Evolutionary conservation across 2,113 vertebrate genomes (phyloP).

Genomic region (Spilogale gracilis): DNA sequence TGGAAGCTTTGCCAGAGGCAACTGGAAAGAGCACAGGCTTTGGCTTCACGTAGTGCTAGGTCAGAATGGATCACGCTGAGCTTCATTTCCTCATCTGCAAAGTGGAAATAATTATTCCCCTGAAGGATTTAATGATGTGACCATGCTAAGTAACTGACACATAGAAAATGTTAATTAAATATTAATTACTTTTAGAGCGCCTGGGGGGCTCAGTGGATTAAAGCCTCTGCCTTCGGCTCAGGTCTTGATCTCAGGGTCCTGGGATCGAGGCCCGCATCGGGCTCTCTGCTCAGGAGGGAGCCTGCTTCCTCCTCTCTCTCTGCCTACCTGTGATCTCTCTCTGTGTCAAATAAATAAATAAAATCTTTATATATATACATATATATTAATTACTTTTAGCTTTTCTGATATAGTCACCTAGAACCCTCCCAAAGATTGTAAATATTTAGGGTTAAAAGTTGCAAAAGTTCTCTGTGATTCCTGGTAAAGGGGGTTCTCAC

Average conservation of each 20-base stretch:
- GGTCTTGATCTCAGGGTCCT: too few relatives aligned
- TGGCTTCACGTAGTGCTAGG: not conserved
- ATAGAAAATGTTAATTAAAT: conserved; percentile 15
- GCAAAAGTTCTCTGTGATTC: not conserved
- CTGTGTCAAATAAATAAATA: too few relatives aligned
- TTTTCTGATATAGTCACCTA: not conserved
- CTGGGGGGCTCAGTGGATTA: too few relatives aligned
- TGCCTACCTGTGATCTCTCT: too few relatives aligned
- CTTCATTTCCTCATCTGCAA: conserved; percentile 14
- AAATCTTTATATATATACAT: too few relatives aligned
- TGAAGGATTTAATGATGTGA: not conserved
- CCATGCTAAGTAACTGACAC: not conserved
- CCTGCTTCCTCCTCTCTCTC: too few relatives aligned
- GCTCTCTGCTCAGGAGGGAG: too few relatives aligned
- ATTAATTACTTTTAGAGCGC: not conserved
- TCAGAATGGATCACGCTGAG: not conserved
- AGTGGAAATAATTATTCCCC: not conserved
- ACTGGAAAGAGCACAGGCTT: not conserved
- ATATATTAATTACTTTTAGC: not conserved
- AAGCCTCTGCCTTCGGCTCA: too few relatives aligned
- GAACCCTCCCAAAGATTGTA: not conserved
- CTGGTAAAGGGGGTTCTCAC: not conserved
- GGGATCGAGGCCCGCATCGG: too few relatives aligned
- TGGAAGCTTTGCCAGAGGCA: not conserved
- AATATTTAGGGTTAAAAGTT: not conserved